phyloP scores from a whole-genome alignment of 2,113 vertebrate species.

The Ia io region DNA sequence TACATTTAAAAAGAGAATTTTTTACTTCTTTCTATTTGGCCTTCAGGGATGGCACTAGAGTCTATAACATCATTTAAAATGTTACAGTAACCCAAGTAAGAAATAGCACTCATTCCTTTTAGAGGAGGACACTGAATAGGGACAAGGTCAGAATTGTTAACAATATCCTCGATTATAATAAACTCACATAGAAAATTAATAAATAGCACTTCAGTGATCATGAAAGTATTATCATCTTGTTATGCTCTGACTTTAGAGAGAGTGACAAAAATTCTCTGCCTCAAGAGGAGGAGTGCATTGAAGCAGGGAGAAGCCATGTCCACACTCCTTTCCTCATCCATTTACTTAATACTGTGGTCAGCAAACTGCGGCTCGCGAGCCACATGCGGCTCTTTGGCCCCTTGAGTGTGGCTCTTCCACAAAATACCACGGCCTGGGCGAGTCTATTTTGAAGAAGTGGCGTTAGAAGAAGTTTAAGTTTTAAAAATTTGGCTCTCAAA shows the following conservation, averaged over 20 bases:
- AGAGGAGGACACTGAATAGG: not conserved
- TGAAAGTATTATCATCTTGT: not conserved
- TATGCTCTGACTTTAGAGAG: not conserved
- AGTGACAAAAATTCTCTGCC: not conserved
- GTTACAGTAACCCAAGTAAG: not conserved
- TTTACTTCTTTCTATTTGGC: not conserved
- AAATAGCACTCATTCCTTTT: not conserved
- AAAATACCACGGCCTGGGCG: too few species aligned
- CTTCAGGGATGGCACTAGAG: not conserved
- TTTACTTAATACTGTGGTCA: not conserved
- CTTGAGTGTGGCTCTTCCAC: too few species aligned
- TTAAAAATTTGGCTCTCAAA: too few species aligned
- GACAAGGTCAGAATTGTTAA: not conserved
- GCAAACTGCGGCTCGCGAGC: too few species aligned
- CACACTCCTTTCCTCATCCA: not conserved
- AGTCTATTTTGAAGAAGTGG: too few species aligned
- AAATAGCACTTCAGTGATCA: not conserved
- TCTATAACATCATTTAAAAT: conserved; percentile 1
- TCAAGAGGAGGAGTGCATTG: not conserved
- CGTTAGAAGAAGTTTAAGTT: too few species aligned
- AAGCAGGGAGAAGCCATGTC: not conserved
- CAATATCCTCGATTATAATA: not conserved
- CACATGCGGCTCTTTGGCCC: too few species aligned
- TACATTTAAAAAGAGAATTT: not conserved
- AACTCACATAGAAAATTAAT: not conserved